Base-by-base conservation (phyloP, 2,113 vertebrate genomes). In the Vulpes vulpes region DNA sequence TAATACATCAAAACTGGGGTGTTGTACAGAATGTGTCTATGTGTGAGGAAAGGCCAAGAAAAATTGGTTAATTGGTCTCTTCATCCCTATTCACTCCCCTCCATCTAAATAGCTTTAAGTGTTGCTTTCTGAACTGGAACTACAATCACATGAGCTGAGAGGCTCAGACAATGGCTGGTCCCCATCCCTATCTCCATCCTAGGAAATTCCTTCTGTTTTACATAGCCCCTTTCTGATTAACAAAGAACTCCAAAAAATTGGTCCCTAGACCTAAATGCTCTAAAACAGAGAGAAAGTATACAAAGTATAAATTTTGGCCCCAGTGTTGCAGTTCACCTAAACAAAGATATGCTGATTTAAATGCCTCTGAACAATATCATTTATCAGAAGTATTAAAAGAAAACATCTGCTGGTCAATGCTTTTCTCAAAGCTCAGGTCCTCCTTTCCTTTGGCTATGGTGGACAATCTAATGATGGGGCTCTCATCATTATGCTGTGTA, bases 1-100 rank as follows among this genome's bases (percentile, higher is more conserved):
- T 99, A 99, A 99, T 99, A 99, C 98, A 99, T 99, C 99, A 99
- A 99, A 99, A 98, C 98, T 96, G 95, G 89, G 97, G 96, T 98
- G 98, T 98, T 98, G 98, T 98, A 98, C 96, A 96, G 98, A 99
- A 99, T 30, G 84, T 98, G 98, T 99, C 99, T 98, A 93, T 7
- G 14, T 1, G 7, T 98, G 98, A 98, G 98, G 98, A 99, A 99
- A 98, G 98, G 97, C 98, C 98, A 99, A 99, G 99, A 99, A 99
- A 99, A 99, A 99, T 98, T 99, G 99, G 99, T 98, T 99, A 99
- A 99, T 99, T 99, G 99, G 99, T 98, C 98, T 98, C 98, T 98
- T 99, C 98, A 98, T 98, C 98, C 98, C 98, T 97, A 69, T 98
- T 98, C 97, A 97, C 96, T 98, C 97, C 78, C 97, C 97, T 92